Percentiles rank a stretch among this genome's conserved stretches.
These are phyloP conservation scores for Diarsia dahlii DNA, from an alignment of 2,888 invertebrate species.

Conservation along the genomic window DNA sequence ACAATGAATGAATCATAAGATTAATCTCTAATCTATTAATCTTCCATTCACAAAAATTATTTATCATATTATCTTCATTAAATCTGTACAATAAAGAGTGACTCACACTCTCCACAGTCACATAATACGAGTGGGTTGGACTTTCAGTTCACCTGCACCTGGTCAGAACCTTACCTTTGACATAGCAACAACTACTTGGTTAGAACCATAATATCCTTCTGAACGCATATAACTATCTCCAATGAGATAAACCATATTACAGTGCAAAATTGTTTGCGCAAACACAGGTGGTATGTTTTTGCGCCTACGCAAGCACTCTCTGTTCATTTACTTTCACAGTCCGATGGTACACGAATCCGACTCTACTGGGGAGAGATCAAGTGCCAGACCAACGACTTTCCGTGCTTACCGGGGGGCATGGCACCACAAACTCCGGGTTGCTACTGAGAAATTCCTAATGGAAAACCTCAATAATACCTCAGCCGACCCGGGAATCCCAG, in stretches of 20 bases:
- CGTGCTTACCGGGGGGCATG: not conserved
- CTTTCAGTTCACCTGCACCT: not conserved
- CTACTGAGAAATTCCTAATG: not conserved
- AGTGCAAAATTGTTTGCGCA: not conserved
- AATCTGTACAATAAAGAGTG: conserved; percentile 10
- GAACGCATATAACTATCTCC: not conserved
- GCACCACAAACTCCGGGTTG: not conserved
- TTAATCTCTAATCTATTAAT: conserved; percentile 30
- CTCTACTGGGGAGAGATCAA: not conserved
- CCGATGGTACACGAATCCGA: not conserved
- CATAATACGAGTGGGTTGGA: not conserved
- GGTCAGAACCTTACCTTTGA: not conserved
- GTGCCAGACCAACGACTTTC: not conserved
- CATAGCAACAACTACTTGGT: not conserved
- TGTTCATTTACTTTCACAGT: not conserved
- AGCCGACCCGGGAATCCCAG: too few species aligned
- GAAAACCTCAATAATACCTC: not conserved
- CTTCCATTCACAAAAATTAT: conserved; percentile 29
- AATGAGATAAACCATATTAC: not conserved
- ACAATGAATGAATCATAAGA: conserved; percentile 27
- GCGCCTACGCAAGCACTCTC: not conserved
- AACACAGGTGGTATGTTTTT: not conserved
- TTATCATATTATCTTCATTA: conserved; percentile 21
- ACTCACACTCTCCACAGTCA: conserved; percentile 8
- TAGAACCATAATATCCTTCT: not conserved